Base-by-base conservation (phyloP, 2,888 invertebrate species). In the Tipula vernalis region DNA sequence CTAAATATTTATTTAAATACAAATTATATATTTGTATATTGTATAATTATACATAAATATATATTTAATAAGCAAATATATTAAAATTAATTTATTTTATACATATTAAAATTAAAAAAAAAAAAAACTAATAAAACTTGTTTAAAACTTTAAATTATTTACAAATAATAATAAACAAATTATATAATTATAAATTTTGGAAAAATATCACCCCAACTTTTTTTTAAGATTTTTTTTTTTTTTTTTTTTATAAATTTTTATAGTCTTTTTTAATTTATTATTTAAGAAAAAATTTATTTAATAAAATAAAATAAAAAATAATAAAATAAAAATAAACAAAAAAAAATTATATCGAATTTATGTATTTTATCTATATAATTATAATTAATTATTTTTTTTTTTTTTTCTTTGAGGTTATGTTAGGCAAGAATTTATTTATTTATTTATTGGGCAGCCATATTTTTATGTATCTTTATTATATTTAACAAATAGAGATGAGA, bases 131-230 rank as follows among this genome's bases (percentile, higher is more conserved):
- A 13, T 28, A 71, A 71, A 12, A 71, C 8, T 8, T 18, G 10
- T 3, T n/a, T 51, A 51, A 51, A 51, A 51, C 3, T 51, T 51
- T n/a, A 51, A 71, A 71, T 71, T 71, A 71, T 71, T 71, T 71
- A 71, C 71, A 71, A 71, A 71, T 71, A 28, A 71, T 71, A 71
- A 28, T 71, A 71, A 71, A 71, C 71, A 71, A 71, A 71, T 71
- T 71, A 71, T 71, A 71, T 28, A 71, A 71, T 71, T 57, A 71
- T 71, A 71, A 28, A 71, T 71, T 71, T 71, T 71, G 71, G 71
- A 71, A 71, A 71, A 71, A 71, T 71, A 71, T 71, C 71, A 71
- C 71, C 71, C 71, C 71, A 71, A 71, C 71, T 71, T 71, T 71
- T 71, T 71, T 71, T 71, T 71, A 71, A 71, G 71, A 71, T 28